phyloP scores from a whole-genome alignment of 2,888 invertebrate species.

The Coenonympha arcania region DNA sequence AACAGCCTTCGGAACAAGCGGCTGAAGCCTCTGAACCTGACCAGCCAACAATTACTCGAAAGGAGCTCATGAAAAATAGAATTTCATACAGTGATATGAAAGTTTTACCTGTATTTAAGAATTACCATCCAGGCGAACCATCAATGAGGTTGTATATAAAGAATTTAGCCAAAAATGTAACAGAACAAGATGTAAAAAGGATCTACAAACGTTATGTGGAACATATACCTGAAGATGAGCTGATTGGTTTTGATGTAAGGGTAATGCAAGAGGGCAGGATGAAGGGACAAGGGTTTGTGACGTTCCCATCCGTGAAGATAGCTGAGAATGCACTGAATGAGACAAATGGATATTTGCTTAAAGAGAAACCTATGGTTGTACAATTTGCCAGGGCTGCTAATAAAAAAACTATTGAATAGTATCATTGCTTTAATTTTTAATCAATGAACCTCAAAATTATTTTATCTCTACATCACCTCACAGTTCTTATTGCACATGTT shows the following conservation, averaged over 20 bases:
- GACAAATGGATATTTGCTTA: constrained; percentile 90
- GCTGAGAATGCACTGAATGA: constrained; percentile 85
- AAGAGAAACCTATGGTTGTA: constrained; percentile 93
- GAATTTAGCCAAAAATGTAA: constrained; percentile 87
- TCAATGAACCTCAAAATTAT: no score
- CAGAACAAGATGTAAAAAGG: constrained; percentile 80
- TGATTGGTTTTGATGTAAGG: constrained; percentile 77
- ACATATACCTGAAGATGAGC: constrained; percentile 52
- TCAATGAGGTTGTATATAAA: constrained; percentile 93
- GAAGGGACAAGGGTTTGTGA: constrained; percentile 97
- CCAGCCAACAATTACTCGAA: constrained; percentile 71
- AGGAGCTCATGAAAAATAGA: constrained; percentile 79
- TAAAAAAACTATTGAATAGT: constrained; percentile 51
- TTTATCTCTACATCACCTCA: no score
- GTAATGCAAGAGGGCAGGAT: constrained; percentile 95
- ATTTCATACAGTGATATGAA: constrained; percentile 81
- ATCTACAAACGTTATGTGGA: constrained; percentile 81
- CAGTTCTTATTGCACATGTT: no score
- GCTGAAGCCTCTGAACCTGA: constrained; percentile 37
- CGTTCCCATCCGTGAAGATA: constrained; percentile 79
- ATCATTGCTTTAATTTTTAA: not conserved
- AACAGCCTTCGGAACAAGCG: constrained; percentile 34
- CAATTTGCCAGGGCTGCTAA: constrained; percentile 79
- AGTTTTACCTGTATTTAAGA: constrained; percentile 85
- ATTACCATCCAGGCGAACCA: constrained; percentile 86